Conservation (phyloP, 2,797 vertebrate genomes). For the Bucorvus abyssinicus region DNA sequence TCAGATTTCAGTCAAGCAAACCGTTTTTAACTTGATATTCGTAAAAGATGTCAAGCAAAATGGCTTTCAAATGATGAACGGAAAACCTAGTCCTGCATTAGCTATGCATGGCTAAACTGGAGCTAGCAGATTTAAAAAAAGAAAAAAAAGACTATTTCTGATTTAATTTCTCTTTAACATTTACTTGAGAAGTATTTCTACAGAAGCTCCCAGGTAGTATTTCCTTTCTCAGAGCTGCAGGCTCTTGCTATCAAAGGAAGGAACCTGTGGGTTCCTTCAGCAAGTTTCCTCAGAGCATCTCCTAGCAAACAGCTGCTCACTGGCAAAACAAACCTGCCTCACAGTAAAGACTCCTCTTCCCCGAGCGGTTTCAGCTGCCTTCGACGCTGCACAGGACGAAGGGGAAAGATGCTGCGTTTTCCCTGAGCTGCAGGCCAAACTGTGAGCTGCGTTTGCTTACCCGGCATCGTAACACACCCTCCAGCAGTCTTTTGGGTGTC, state of each 20-base stretch:
- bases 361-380: neutral
- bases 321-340: neutral
- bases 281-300: neutral
- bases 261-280: neutral
- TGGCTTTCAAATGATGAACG: neutral
- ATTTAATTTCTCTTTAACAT: neutral
- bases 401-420: accelerated
- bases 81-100: neutral
- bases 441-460: neutral
- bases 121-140: neutral
- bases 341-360: neutral
- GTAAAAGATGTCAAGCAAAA: neutral
- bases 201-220: neutral
- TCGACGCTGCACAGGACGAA: neutral
- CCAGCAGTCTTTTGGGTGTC: neutral
- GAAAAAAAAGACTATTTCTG: neutral
- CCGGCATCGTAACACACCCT: neutral
- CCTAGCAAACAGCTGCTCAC: neutral
- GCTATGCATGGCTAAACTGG: neutral
- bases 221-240: neutral
- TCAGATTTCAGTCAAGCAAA: neutral
- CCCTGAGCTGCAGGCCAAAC: neutral
- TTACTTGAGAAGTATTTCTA: neutral
- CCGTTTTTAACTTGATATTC: neutral
- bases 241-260: neutral